Conservation (phyloP, 2,113 vertebrate genomes). For the cattle (Bos taurus) region DNA sequence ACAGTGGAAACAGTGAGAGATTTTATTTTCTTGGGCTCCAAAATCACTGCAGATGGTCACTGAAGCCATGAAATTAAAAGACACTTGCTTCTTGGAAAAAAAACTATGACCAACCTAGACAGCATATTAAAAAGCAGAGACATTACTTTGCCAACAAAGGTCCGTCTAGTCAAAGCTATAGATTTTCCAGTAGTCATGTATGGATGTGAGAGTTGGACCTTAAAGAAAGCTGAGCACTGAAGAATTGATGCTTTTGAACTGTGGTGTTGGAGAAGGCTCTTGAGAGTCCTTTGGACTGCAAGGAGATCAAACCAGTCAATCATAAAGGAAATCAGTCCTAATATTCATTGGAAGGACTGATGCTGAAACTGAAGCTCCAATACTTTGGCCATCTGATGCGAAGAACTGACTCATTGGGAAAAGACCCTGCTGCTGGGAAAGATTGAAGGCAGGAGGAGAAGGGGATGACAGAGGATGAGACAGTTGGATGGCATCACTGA, state of each 20-base stretch:
- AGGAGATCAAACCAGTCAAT: neutral
- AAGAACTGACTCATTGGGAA: neutral
- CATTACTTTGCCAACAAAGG: neutral
- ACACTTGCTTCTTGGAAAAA: neutral
- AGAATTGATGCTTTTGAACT: neutral
- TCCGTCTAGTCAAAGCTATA: neutral
- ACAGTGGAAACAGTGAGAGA: neutral
- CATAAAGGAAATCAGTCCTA: neutral
- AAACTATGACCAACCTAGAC: neutral
- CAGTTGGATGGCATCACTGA: neutral
- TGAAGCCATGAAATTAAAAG: neutral
- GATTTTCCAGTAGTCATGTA: neutral
- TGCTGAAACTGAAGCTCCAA: neutral
- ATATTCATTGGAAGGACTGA: neutral
- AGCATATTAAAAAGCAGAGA: neutral
- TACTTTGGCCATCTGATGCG: neutral
- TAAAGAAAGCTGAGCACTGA: neutral
- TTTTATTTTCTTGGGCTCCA: neutral
- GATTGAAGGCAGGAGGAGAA: neutral
- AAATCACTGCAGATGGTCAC: neutral
- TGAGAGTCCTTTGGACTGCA: neutral
- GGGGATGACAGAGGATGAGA: neutral
- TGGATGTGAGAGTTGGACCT: neutral
- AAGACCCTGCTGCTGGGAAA: neutral
- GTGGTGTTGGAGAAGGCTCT: neutral